phyloP scores from a whole-genome alignment of 30 jellyfish, hydroid and myxozoan genomes.

The Morbakka virulenta region DNA sequence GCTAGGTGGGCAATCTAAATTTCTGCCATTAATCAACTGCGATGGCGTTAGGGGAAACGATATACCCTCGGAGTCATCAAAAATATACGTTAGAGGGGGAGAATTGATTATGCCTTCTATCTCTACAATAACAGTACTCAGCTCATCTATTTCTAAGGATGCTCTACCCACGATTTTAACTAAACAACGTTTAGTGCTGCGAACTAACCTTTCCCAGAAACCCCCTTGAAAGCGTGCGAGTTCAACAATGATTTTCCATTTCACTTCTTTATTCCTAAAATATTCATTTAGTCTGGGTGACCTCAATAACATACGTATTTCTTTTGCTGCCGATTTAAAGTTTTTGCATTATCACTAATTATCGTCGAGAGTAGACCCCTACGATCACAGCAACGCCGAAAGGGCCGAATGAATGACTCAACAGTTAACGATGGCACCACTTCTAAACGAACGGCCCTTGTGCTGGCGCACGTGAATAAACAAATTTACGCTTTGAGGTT shows the following conservation, averaged over 20 bases:
- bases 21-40: constrained; percentile 22
- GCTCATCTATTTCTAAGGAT: not conserved
- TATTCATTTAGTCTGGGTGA: not conserved
- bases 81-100: constrained; percentile 18
- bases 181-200: constrained; percentile 7
- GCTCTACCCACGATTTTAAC: constrained; percentile 27
- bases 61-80: constrained; percentile 7
- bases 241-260: constrained; percentile 20
- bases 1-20: constrained; percentile 3
- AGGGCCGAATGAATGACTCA: constrained; percentile 21
- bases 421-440: constrained; percentile 9
- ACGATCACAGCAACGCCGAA: constrained; percentile 27
- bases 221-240: constrained; percentile 38
- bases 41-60: constrained; percentile 40
- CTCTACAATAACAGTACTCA: constrained; percentile 25
- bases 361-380: constrained; percentile 28
- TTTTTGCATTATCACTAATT: constrained; percentile 36
- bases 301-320: not conserved
- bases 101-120: constrained; percentile 10
- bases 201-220: constrained; percentile 30
- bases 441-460: constrained; percentile 50
- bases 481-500: constrained; percentile 5
- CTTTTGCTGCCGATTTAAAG: constrained; percentile 35
- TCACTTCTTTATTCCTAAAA: not conserved
- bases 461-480: constrained; percentile 32